phyloP scores from a whole-genome alignment of 2,888 invertebrate genomes.

The Agrilus cyanescens region DNA sequence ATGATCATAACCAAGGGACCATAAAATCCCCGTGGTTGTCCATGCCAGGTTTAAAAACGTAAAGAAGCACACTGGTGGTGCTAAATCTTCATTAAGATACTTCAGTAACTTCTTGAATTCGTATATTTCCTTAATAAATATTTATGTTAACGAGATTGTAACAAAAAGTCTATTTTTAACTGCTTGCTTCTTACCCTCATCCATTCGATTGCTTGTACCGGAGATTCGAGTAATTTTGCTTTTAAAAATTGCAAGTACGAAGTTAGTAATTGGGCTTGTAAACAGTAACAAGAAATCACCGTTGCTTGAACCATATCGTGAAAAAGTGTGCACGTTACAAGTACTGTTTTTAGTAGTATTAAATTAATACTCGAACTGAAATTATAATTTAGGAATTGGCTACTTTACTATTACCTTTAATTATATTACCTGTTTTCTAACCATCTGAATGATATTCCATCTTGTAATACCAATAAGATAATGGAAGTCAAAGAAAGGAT shows the following conservation, averaged over 20 bases:
- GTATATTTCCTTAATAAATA: conserved; percentile 52
- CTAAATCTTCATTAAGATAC: conserved; percentile 64
- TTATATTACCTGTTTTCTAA: conserved; percentile 41
- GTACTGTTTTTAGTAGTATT: conserved; percentile 43
- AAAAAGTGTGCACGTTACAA: conserved; percentile 57
- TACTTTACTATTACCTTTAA: not conserved
- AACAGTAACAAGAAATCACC: conserved; percentile 68
- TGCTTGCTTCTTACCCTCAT: conserved; percentile 48
- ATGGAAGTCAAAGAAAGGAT: conserved; percentile 53
- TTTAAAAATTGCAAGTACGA: conserved; percentile 62
- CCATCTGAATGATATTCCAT: conserved; percentile 52
- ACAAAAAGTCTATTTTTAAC: not conserved
- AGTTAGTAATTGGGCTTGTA: conserved; percentile 67
- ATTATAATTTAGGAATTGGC: conserved; percentile 8
- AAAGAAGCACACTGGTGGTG: conserved; percentile 65
- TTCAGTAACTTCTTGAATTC: conserved; percentile 67
- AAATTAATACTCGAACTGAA: conserved; percentile 41
- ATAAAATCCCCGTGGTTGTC: conserved; percentile 56
- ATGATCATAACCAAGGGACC: conserved; percentile 50
- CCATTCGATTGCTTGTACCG: conserved; percentile 62
- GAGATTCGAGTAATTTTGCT: conserved; percentile 59
- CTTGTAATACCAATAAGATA: conserved; percentile 52
- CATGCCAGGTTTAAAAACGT: conserved; percentile 64
- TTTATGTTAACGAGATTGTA: conserved; percentile 1
- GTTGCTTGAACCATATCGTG: conserved; percentile 78